Evolutionary conservation across 2,888 invertebrate genomes (phyloP), one percentile per base, ranked within the genome.

Genomic region (Choreutis nemorana): DNA sequence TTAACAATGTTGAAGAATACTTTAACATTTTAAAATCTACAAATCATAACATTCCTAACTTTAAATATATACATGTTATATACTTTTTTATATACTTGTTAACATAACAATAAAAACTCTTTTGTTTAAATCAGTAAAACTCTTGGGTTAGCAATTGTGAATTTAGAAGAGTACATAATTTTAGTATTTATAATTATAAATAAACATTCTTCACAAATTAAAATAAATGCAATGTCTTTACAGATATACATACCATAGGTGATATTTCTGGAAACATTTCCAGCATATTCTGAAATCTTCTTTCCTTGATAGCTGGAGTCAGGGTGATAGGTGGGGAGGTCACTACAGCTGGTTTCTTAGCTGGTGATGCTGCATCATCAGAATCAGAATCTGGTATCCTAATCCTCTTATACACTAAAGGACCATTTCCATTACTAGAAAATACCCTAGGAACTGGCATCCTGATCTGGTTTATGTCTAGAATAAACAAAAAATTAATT

Each of bases 231-330:
- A 14, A 23, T 18, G n/a, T n/a, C n/a, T n/a, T n/a, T n/a, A n/a
- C n/a, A n/a, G n/a, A n/a, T n/a, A 33, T 35, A 55, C 67, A 62
- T 61, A 86, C 87, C 62, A 82, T 63, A 15, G 81, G 77, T 37
- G 83, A 80, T 41, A 83, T 64, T 31, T 81, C 75, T 3, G 87
- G 86, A 47, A 84, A 86, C 64, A 83, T 82, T 50, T 83, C 80
- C 37, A 81, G 61, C 63, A 87, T 81, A 55, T 85, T 85, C 50
- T 81, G 77, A 50, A 86, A 81, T 36, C 83, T 70, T 29, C 81
- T 70, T 44, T 84, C 84, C 39, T 81, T 81, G n/a, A 83, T 68
- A 23, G 67, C 57, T 0, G 65, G 59, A 2, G 80, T 71, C 4
- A 81, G 53, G 40, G 73, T 66, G 2, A 30, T 26, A 0, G 42